Evolutionary conservation across 2,113 vertebrate species (phyloP).

Genomic region (Podilymbus podiceps): DNA sequence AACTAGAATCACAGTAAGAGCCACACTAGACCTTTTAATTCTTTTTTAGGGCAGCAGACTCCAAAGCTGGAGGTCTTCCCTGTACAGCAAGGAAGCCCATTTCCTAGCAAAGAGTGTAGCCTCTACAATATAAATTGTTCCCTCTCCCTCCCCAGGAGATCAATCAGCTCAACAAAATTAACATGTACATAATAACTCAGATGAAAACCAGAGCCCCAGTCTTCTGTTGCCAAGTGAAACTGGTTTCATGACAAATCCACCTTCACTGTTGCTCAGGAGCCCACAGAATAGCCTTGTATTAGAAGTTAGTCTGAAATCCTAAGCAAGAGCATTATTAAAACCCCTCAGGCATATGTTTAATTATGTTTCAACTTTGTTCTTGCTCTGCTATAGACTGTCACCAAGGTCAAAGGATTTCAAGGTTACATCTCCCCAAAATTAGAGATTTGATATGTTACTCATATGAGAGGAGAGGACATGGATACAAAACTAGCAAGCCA

Average conservation of each 20-base stretch:
- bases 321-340: background rate
- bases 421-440: background rate
- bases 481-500: background rate
- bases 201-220: background rate
- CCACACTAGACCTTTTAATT: background rate
- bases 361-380: background rate
- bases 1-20: background rate
- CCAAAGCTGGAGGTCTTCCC: background rate
- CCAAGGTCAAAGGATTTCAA: background rate
- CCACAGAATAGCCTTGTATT: background rate
- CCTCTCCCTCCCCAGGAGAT: background rate
- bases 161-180: background rate
- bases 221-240: background rate
- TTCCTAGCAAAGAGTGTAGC: background rate
- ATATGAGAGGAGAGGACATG: accelerated
- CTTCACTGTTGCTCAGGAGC: background rate
- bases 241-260: background rate
- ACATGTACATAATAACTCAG: background rate
- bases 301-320: background rate
- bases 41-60: background rate
- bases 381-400: background rate
- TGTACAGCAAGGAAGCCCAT: background rate
- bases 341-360: background rate
- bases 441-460: background rate
- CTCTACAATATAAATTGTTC: background rate